Evolutionary conservation across 2,113 vertebrate species (phyloP).

Genomic region (Gasterosteus nipponicus): DNA sequence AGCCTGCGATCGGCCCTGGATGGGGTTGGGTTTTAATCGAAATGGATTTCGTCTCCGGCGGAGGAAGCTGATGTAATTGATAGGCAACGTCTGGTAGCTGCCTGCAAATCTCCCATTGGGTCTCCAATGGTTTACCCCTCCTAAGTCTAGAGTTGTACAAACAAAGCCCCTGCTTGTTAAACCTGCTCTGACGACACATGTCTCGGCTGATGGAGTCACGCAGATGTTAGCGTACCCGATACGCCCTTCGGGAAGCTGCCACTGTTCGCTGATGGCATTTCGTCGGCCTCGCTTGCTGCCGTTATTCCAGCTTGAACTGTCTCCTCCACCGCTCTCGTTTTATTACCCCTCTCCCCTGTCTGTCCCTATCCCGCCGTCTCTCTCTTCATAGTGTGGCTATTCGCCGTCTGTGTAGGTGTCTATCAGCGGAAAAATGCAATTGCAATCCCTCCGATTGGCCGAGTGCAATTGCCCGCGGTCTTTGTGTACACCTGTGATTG

Average conservation of each 20-base stretch:
- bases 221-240: neutral
- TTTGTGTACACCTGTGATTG: constrained; percentile 69
- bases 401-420: constrained; percentile 60
- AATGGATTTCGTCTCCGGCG: constrained; percentile 76
- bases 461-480: constrained; percentile 54
- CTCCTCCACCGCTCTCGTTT: constrained; percentile 19
- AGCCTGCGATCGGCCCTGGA: constrained; percentile 35
- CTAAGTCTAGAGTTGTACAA: constrained; percentile 21
- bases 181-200: constrained; percentile 9
- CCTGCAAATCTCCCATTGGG: constrained; percentile 42
- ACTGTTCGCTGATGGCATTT: constrained; percentile 17
- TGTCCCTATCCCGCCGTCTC: constrained; percentile 18
- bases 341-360: constrained; percentile 15
- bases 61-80: constrained; percentile 70
- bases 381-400: constrained; percentile 43
- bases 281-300: constrained; percentile 19
- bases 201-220: neutral
- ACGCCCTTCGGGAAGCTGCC: neutral
- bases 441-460: constrained; percentile 34
- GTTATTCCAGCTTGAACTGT: constrained; percentile 22
- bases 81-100: constrained; percentile 33
- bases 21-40: constrained; percentile 72
- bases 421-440: constrained; percentile 43
- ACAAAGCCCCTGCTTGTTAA: constrained; percentile 15
- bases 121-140: constrained; percentile 48